Percentiles rank a stretch among this genome's conserved stretches.
These are phyloP conservation scores for Todiramphus chloris DNA, from an alignment of 2,113 vertebrate species.

Conservation along the genomic window DNA sequence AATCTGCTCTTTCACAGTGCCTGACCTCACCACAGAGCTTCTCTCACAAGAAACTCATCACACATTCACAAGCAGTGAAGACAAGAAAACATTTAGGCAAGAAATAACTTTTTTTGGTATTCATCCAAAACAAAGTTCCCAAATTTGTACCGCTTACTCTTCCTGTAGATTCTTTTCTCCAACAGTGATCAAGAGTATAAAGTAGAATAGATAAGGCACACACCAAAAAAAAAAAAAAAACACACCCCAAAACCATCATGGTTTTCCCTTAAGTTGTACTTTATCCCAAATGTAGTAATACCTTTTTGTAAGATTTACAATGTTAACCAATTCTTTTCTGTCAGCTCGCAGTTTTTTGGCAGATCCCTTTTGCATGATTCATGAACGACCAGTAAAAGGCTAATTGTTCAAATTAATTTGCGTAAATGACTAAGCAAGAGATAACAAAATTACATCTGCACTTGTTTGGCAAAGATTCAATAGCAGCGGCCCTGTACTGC, in stretches of 20 bases:
- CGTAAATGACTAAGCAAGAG: constrained; percentile 96
- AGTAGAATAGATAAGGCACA: neutral
- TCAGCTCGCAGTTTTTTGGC: constrained; percentile 84
- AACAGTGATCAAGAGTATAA: neutral
- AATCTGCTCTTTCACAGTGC: neutral
- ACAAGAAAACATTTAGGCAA: neutral
- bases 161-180: neutral
- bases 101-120: neutral
- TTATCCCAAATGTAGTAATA: constrained; percentile 18
- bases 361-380: constrained; percentile 91
- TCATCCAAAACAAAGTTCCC: neutral
- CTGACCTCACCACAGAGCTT: accelerated
- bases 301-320: constrained; percentile 73
- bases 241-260: neutral
- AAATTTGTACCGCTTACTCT: neutral
- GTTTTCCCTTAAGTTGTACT: neutral
- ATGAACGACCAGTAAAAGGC: constrained; percentile 94
- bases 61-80: neutral
- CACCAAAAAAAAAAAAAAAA: neutral
- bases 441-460: constrained; percentile 99
- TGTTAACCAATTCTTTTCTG: constrained; percentile 83
- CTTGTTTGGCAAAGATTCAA: constrained; percentile 95
- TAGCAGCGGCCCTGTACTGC: constrained; percentile 84
- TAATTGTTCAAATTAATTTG: constrained; percentile 99
- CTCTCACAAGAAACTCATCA: neutral